Evolutionary conservation across 2,888 invertebrate genomes (phyloP).

Genomic region (Drosophila paranaensis): DNA sequence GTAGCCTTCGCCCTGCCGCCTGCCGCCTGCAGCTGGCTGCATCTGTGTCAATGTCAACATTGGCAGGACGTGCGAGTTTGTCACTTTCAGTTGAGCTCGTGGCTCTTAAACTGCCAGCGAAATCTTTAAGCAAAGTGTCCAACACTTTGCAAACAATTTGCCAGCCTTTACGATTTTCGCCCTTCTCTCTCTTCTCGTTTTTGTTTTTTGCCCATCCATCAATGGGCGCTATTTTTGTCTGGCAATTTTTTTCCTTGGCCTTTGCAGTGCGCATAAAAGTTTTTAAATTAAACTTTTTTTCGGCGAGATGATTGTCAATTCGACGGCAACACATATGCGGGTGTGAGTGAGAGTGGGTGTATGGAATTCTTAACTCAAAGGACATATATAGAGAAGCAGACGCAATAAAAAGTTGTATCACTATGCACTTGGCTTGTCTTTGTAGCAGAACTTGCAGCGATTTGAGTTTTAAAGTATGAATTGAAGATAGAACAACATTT

Average conservation of each 20-base stretch:
- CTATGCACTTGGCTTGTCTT: background rate
- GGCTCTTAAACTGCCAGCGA: constrained; percentile 44
- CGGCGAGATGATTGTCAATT: constrained; percentile 52
- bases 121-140: constrained; percentile 73
- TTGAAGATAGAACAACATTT: background rate
- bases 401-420: background rate
- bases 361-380: background rate
- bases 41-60: constrained; percentile 79
- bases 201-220: constrained; percentile 41
- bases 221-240: constrained; percentile 37
- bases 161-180: constrained; percentile 51
- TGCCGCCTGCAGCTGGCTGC: constrained; percentile 51
- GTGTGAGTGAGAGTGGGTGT: constrained; percentile 2
- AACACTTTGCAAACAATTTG: constrained; percentile 76
- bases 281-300: constrained; percentile 77
- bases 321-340: constrained; percentile 13
- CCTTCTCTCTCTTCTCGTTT: background rate
- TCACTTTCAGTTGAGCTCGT: constrained; percentile 36
- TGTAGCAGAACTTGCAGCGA: background rate
- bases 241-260: constrained; percentile 5
- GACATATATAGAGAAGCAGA: background rate
- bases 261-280: constrained; percentile 60
- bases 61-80: constrained; percentile 61
- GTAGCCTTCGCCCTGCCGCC: constrained; percentile 5
- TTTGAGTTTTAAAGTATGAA: background rate